A percentile compares a stretch with the other conserved stretches of the same genome.
Evolutionary conservation across 2,797 vertebrate genomes (phyloP).

Genomic region (Danio tinwini): DNA sequence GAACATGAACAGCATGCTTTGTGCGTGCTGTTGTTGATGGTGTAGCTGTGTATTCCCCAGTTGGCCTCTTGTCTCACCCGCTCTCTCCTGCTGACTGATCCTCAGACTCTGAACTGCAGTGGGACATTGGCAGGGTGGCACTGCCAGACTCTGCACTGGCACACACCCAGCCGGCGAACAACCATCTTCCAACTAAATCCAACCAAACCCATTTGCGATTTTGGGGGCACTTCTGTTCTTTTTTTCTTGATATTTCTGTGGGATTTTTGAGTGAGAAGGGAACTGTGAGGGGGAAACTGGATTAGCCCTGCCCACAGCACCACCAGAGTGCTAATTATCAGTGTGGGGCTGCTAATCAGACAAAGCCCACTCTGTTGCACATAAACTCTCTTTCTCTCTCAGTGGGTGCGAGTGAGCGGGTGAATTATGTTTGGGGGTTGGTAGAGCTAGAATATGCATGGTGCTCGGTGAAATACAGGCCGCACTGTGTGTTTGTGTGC

Average conservation of each 20-base stretch:
- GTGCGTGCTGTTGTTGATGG: slow-evolving; percentile 3
- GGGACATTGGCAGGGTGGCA: slow-evolving; percentile 47
- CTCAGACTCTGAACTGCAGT: slow-evolving; percentile 22
- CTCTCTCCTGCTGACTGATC: slow-evolving; percentile 37
- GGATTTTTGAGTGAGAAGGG: slow-evolving; percentile 47
- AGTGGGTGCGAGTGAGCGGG: neutral
- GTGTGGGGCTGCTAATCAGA: slow-evolving; percentile 57
- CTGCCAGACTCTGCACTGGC: slow-evolving; percentile 29
- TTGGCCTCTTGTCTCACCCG: slow-evolving; percentile 16
- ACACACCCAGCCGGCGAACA: slow-evolving; percentile 30
- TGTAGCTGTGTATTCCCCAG: slow-evolving; percentile 30
- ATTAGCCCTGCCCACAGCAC: slow-evolving; percentile 58
- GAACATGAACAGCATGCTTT: neutral
- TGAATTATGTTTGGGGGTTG: slow-evolving; percentile 50
- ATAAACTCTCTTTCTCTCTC: slow-evolving; percentile 49
- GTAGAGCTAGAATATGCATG: slow-evolving; percentile 56
- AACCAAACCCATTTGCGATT: slow-evolving; percentile 48
- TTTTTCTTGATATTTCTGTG: slow-evolving; percentile 10
- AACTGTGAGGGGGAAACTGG: slow-evolving; percentile 53
- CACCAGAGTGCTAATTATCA: slow-evolving; percentile 66
- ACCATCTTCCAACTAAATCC: slow-evolving; percentile 31
- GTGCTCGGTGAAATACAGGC: slow-evolving; percentile 46
- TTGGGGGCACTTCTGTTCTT: slow-evolving; percentile 31
- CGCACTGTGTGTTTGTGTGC: slow-evolving; percentile 41
- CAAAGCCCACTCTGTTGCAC: slow-evolving; percentile 63